phyloP scores from a whole-genome alignment of 2,113 vertebrate species.

The Paratilapia polleni region DNA sequence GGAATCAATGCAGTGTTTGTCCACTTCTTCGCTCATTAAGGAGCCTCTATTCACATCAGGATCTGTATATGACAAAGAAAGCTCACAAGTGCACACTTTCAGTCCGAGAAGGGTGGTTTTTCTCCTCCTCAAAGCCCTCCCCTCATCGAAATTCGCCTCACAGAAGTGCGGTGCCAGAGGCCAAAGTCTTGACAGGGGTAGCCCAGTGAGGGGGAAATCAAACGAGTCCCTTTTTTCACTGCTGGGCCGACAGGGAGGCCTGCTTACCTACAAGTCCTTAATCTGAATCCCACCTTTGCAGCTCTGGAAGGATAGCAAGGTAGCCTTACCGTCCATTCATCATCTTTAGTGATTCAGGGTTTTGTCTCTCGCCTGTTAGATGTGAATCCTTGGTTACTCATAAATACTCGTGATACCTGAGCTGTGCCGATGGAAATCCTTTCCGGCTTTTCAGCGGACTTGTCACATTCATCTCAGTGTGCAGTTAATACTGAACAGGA shows the following conservation, averaged over 20 bases:
- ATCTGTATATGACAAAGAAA: slow-evolving; percentile 72
- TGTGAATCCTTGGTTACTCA: slow-evolving; percentile 27
- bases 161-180: slow-evolving; percentile 76
- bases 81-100: slow-evolving; percentile 80
- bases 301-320: not conserved
- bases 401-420: slow-evolving; percentile 36
- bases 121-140: slow-evolving; percentile 78
- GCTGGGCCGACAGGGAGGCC: not conserved
- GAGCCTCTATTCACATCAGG: slow-evolving; percentile 71
- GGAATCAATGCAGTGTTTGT: slow-evolving; percentile 80
- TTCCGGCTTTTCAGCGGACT: slow-evolving; percentile 10
- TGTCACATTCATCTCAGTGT: slow-evolving; percentile 27
- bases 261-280: slow-evolving; percentile 34
- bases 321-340: slow-evolving; percentile 27
- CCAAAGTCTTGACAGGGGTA: slow-evolving; percentile 74
- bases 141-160: slow-evolving; percentile 85
- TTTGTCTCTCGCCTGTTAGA: slow-evolving; percentile 31
- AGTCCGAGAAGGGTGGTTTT: slow-evolving; percentile 76
- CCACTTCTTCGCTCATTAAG: slow-evolving; percentile 75
- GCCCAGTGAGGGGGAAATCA: slow-evolving; percentile 72
- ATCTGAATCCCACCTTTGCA: slow-evolving; percentile 36
- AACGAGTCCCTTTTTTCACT: slow-evolving; percentile 63
- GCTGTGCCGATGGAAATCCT: slow-evolving; percentile 10
- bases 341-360: slow-evolving; percentile 35
- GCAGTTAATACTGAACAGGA: slow-evolving; percentile 23